Evolutionary conservation across 2,888 invertebrate genomes (phyloP).

Genomic region (Branchellion lobata): DNA sequence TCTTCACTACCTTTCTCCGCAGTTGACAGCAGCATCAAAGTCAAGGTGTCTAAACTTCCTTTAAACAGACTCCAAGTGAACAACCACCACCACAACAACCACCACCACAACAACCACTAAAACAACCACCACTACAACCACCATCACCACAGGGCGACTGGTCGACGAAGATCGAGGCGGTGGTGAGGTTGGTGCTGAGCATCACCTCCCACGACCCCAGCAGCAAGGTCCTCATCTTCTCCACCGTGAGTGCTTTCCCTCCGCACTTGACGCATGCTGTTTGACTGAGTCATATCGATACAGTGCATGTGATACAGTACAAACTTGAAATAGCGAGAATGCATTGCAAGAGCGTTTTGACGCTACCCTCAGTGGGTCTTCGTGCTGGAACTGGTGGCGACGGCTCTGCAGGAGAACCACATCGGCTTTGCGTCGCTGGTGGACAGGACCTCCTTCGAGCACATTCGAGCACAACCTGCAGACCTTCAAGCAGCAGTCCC

Average conservation of each 20-base stretch:
- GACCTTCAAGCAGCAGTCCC: slow-evolving; percentile 57
- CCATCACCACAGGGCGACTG: slow-evolving; percentile 66
- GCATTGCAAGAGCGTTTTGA: too few species aligned
- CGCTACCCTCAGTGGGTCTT: slow-evolving; percentile 64
- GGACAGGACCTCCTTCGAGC: slow-evolving; percentile 62
- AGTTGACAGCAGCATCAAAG: slow-evolving; percentile 47
- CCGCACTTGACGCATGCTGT: not conserved
- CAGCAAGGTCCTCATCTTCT: slow-evolving; percentile 75
- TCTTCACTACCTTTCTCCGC: not conserved
- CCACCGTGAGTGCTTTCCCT: slow-evolving; percentile 66
- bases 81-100: too few species aligned
- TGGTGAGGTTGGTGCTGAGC: slow-evolving; percentile 67
- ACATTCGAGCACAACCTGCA: slow-evolving; percentile 57
- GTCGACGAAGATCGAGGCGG: slow-evolving; percentile 72
- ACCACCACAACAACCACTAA: too few species aligned
- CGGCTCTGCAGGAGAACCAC: slow-evolving; percentile 67
- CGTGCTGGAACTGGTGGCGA: slow-evolving; percentile 65
- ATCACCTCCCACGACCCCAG: slow-evolving; percentile 66
- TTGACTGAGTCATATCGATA: too few species aligned
- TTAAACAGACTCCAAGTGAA: not conserved
- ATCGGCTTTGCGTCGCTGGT: slow-evolving; percentile 62
- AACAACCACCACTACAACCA: not conserved
- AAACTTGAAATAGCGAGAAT: too few species aligned
- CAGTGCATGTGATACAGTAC: too few species aligned
- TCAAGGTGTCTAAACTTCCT: slow-evolving; percentile 53